Evolutionary conservation across 2,113 vertebrate species (phyloP).

Genomic region (Bucco capensis): DNA sequence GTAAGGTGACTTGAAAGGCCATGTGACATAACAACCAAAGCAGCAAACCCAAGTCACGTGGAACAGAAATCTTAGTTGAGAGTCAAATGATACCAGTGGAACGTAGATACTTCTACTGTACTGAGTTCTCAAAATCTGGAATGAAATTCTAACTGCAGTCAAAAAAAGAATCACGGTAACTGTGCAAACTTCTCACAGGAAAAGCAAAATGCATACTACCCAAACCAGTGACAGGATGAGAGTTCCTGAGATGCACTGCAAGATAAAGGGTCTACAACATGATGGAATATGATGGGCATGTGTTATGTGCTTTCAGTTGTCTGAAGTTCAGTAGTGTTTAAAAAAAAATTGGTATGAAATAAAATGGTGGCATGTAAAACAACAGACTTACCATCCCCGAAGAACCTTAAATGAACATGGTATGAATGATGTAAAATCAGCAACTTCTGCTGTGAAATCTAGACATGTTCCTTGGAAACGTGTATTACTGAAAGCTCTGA

Average conservation of each 20-base stretch:
- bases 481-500: constrained; percentile 79
- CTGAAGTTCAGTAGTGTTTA: not conserved
- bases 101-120: not conserved
- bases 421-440: constrained; percentile 69
- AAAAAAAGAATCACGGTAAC: not conserved
- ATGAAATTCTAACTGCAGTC: not conserved
- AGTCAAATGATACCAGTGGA: not conserved
- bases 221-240: not conserved
- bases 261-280: not conserved
- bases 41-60: not conserved
- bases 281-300: not conserved
- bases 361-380: constrained; percentile 50
- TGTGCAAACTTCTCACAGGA: not conserved
- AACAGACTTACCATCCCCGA: constrained; percentile 81
- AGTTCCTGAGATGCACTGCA: not conserved
- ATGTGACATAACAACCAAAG: not conserved
- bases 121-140: not conserved
- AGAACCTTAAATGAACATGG: constrained; percentile 84
- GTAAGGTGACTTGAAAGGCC: not conserved
- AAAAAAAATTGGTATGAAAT: not conserved
- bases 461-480: constrained; percentile 77
- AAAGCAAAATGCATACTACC: not conserved
- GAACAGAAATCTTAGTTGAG: not conserved
- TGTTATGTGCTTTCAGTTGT: not conserved
- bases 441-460: constrained; percentile 75